A percentile compares a stretch with the other conserved stretches of the same genome.
These are phyloP conservation scores for Vireo griseus DNA, from an alignment of 2,797 vertebrate genomes.

Conservation along the genomic window DNA sequence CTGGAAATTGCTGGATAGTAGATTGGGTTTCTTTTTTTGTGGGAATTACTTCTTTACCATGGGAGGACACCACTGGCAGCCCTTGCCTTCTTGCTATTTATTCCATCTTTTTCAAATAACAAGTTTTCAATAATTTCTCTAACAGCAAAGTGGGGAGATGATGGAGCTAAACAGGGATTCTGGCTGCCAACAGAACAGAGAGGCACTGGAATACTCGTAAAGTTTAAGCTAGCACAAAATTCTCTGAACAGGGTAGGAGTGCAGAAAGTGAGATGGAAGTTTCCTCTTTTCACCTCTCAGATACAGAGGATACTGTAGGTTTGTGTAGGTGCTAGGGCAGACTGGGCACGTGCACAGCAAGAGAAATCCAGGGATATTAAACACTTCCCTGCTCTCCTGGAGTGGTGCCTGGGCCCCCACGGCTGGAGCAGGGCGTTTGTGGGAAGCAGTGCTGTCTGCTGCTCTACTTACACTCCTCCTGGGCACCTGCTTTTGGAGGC, in stretches of 20 bases:
- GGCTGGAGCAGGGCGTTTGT: not conserved
- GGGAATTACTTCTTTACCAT: not conserved
- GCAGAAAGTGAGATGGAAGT: not conserved
- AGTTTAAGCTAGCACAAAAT: not conserved
- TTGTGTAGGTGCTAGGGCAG: not conserved
- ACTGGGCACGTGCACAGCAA: fast-evolving
- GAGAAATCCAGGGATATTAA: not conserved
- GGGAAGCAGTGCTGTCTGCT: not conserved
- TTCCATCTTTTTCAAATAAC: not conserved
- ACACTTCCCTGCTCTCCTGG: not conserved
- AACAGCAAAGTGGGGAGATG: not conserved
- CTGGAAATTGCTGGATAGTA: not conserved
- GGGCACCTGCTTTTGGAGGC: not conserved
- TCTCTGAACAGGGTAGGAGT: not conserved
- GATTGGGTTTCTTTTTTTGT: not conserved
- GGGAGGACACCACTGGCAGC: not conserved
- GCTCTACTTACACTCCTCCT: not conserved
- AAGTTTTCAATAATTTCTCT: not conserved
- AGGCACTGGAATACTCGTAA: not conserved
- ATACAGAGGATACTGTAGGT: fast-evolving
- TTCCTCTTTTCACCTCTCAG: not conserved
- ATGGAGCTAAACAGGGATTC: not conserved
- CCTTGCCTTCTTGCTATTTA: not conserved
- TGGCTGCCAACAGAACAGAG: too few species aligned
- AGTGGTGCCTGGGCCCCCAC: too few species aligned